Evolutionary conservation across 2,888 invertebrate genomes (phyloP), one percentile per base, ranked within the genome.

Genomic region (Mythimna loreyi): DNA sequence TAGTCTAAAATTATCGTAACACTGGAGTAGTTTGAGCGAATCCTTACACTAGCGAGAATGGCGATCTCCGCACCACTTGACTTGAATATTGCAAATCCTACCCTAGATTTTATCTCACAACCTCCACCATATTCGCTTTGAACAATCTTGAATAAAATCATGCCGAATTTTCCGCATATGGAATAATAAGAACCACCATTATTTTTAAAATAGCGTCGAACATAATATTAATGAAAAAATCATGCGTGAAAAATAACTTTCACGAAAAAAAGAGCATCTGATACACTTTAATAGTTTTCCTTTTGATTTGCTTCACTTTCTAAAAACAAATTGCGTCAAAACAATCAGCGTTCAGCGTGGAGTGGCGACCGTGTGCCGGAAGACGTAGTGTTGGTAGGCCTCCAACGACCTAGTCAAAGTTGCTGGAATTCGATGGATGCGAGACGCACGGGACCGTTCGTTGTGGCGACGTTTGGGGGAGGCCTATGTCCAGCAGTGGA

Each of bases 51-150:
- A 53, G 63, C 68, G 72, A 64, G 61, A 82, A 83, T 81, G 70
- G 80, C 85, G 71, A 84, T 85, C 78, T 81, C 43, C 67, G 59
- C 75, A 70, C 72, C 75, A 83, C 81, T 83, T 72, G 63, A 66
- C 85, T 86, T 83, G 81, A 86, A 88, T 87, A 88, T 89, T 88
- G 88, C 86, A 87, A 85, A 88, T 87, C 84, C 86, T 80, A 81
- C 81, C 86, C 87, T 85, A 86, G 89, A 89, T 89, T 88, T 88
- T 87, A 88, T 87, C 86, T 76, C 77, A 25, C 82, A 80, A 83
- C 81, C 76, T 83, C 82, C 78, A 82, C 85, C 76, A 75, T 83
- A 85, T 83, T 81, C 73, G 67, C 76, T 75, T 71, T 71, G 74
- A 67, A 72, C 69, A 66, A 72, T 84, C 75, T 78, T 85, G 83